Percentiles rank a stretch among this genome's conserved stretches.
Evolutionary conservation across 37 sponge, comb jelly and placozoan genomes (phyloP).

Genomic region (Aphrocallistes beatrix): DNA sequence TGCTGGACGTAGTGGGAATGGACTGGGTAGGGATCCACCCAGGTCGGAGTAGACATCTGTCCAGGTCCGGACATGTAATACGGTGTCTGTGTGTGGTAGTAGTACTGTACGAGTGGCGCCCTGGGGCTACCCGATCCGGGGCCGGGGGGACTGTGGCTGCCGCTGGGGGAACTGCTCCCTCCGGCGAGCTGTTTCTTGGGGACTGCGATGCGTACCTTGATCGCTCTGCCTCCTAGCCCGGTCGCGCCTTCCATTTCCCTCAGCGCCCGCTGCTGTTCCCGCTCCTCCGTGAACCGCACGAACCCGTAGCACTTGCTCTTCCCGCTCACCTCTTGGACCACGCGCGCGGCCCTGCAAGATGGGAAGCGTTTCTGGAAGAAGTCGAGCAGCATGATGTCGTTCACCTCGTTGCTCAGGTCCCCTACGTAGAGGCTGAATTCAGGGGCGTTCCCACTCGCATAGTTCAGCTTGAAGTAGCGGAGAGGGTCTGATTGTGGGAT

Average conservation of each 20-base stretch:
- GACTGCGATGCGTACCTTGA: neutral
- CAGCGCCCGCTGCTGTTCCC: constrained; percentile 23
- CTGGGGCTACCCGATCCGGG: neutral
- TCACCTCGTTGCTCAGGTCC: constrained; percentile 23
- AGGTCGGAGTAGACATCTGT: neutral
- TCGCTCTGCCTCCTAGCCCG: neutral
- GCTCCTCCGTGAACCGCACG: constrained; percentile 18
- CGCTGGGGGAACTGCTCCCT: neutral
- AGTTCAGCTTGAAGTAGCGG: constrained; percentile 15
- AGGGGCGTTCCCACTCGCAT: constrained; percentile 15
- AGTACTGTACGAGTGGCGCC: neutral
- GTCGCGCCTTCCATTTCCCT: constrained; percentile 1
- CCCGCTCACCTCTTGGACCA: neutral
- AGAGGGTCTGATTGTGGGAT: neutral
- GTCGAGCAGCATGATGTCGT: neutral
- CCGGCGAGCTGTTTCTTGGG: neutral
- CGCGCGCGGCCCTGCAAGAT: neutral
- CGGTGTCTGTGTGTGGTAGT: constrained; percentile 6
- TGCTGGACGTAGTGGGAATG: neutral
- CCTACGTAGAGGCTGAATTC: constrained; percentile 23
- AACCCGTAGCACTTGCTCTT: constrained; percentile 19
- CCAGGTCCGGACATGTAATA: neutral
- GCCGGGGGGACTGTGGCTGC: neutral
- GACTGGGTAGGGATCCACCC: neutral
- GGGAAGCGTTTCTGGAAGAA: constrained; percentile 8